Conservation (phyloP, 2,113 vertebrate species). For the Panthera leo region DNA sequence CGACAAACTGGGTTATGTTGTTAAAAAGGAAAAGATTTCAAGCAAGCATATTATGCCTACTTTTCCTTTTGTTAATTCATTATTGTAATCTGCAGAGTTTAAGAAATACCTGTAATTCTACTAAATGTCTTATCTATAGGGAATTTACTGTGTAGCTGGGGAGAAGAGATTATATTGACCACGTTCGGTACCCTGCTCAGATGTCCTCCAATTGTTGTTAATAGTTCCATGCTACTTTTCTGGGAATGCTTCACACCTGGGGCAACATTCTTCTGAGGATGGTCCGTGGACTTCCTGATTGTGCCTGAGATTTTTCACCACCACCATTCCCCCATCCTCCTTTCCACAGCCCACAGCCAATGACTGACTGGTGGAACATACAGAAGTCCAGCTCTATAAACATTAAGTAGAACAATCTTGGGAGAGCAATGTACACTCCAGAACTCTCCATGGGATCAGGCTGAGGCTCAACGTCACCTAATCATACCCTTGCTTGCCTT, state of each 20-base stretch:
- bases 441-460: neutral
- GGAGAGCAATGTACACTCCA: neutral
- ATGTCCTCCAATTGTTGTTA: neutral
- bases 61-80: neutral
- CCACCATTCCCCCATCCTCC: accelerated
- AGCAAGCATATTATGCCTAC: neutral
- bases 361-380: too few relatives aligned
- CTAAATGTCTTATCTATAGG: neutral
- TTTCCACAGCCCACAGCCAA: neutral
- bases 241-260: neutral
- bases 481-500: neutral
- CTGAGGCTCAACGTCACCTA: neutral
- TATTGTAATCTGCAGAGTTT: neutral
- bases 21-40: neutral
- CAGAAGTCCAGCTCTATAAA: neutral
- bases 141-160: neutral
- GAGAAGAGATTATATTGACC: neutral
- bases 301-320: neutral
- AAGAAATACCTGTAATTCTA: neutral
- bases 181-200: neutral
- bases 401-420: neutral
- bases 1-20: neutral
- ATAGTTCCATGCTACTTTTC: neutral
- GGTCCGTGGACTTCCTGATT: neutral
- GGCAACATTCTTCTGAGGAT: neutral